Base-by-base conservation (phyloP, 2,888 invertebrate species). In the Pammene fasciana region DNA sequence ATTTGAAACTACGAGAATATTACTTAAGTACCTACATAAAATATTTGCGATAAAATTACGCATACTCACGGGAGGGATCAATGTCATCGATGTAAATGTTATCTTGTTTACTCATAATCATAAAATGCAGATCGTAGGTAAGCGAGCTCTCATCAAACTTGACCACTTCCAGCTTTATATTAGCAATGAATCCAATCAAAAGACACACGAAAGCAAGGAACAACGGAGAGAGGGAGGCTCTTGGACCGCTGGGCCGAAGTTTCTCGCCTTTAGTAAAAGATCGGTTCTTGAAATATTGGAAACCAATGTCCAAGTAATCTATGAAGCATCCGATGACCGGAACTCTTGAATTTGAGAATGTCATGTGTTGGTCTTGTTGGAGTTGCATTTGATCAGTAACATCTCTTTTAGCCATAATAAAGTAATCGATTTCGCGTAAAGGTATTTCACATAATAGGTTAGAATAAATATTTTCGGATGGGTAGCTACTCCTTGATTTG, bases 121-220 rank as follows among this genome's bases (percentile, higher is more conserved):
- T 83, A 36, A 86, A 83, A 70, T 92, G 92, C 65, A 92, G 76
- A 71, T 92, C 92, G 67, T 87, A 80, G 0, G 79, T 72, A 26
- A 92, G 65, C 0, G 90, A 87, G 10, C 81, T 79, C 0, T 86
- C 81, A 43, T 87, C 82, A 0, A 85, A 72, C 0, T 83, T 90
- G n/a, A 86, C 88, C 3, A 91, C 86, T 79, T 92, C 92, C 5
- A 92, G 84, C 75, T 92, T 92, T 4, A 92, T 81, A 65, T 90
- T 91, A 41, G 83, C 82, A 9, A 82, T 78, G 8, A 90, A 71
- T 0, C 90, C 92, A 7, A 91, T 76, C 5, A 86, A 14, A 0
- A 91, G 72, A 18, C 90, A 89, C 0, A 88, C 85, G 0, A 73
- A 55, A 0, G 86, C 82, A 65, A 90, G 72, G 71, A 91, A 91